Base-by-base conservation (phyloP, 2,113 vertebrate species). In the Mirza zaza region DNA sequence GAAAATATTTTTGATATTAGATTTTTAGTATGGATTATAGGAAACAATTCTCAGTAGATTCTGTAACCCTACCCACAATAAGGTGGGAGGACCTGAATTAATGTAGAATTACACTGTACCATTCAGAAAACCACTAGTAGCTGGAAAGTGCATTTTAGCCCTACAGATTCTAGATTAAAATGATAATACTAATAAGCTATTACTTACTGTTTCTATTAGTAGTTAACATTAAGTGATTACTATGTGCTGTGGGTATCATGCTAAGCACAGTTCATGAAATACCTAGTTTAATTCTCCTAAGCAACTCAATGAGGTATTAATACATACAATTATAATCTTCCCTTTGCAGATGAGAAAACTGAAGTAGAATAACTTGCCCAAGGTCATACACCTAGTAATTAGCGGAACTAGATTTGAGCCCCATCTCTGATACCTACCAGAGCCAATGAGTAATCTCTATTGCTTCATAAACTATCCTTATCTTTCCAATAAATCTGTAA, bases 211-310 rank as follows among this genome's bases (percentile, higher is more conserved):
- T 97, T 93, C 79, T 84, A 96, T 87, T 87, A 91, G 76, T 90
- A 87, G 91, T 94, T 89, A 96, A 83, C 32, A n/a, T 81, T 89
- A 89, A 93, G 68, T 96, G 81, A 90, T 96, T 90, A 71, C 87
- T 95, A 32, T 92, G 71, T 95, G n/a, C 83, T 93, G 57, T 63
- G 39, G 79, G 3, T 91, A 42, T 59, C 23, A 18, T 88, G 92
- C 97, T 96, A 93, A 91, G 90, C 52, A 65, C 0, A 8, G 45
- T 77, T 87, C 65, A 61, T 87, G 91, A 95, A 95, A 90, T 96
- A 91, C 48, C 83, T 97, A 97, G 89, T 97, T 97, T 95, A 90
- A 94, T 96, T 94, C 82, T 92, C 34, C n/a, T 96, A 32, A 94
- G 90, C 13, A 36, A 65, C 61, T 97, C 79, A 87, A 0, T 91